Base-by-base conservation (phyloP, 2,113 vertebrate species). In the Siphamia tubifer region DNA sequence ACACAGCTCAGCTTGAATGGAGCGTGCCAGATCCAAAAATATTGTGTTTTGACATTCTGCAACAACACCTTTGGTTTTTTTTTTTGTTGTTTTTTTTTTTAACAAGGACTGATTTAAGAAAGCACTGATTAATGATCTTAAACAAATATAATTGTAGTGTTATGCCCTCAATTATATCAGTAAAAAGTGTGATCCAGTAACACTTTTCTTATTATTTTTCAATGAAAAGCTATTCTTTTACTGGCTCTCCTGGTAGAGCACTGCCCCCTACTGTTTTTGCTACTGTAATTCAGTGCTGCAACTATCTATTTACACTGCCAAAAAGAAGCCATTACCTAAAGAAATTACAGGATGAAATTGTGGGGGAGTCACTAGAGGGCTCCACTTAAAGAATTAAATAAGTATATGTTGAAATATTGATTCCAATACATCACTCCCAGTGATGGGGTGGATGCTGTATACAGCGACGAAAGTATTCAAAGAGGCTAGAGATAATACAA, bases 251-350 rank as follows among this genome's bases (percentile, higher is more conserved):
- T 91, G 76, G 83, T 86, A 69, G 54, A 75, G 71, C 76, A 89
- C 75, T 91, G 89, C 80, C 91, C 84, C 86, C 90, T 90, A 68
- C 70, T 89, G 91, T 80, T 42, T 11, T 42, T 10, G 36, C 19
- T 63, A 17, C 32, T 11, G 49, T 45, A 23, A 45, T 43, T 32
- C 47, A 35, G 16, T 8, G 20, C 4, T 24, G 6, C 1, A 40
- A 51, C 17, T 32, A 16, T 32, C 11, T 35, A 34, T 57, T 67
- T 1, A 32, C 23, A 4, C 5, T 11, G 16, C 7, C 12, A 24
- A 28, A 65, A 30, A 40, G n/a, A n/a, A n/a, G n/a, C n/a, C n/a
- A n/a, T n/a, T n/a, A n/a, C n/a, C n/a, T n/a, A n/a, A n/a, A n/a
- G n/a, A n/a, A n/a, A n/a, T n/a, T n/a, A n/a, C n/a, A n/a, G n/a